Evolutionary conservation across 2,113 vertebrate genomes (phyloP), one percentile per base, ranked within the genome.

Genomic region (Nothobranchius kuhntae): DNA sequence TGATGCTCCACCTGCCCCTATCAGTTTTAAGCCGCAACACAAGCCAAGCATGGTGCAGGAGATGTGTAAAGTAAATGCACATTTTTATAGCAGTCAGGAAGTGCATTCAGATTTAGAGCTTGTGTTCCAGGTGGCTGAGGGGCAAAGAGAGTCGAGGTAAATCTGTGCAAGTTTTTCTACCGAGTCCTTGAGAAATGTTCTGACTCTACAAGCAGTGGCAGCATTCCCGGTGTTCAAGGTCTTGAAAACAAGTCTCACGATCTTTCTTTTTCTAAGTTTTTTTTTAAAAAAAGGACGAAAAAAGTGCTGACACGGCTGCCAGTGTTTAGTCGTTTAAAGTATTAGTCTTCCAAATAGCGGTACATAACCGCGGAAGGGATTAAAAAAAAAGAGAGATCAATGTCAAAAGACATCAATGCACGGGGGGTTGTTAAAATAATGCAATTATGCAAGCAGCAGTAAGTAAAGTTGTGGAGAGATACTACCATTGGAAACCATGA

Each of bases 141-240:
- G 38, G 50, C 53, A 30, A 40, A 63, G 51, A 45, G 21, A 12
- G 46, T 66, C 6, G 71, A 53, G 54, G 42, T 35, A 2, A 47
- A 60, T 68, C 69, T 82, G 74, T 67, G 80, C 45, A 58, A 84
- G 81, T 52, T 79, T 86, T 80, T 80, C 72, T 21, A 67, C 68
- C 46, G 64, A 80, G 78, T 79, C 87, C 89, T 91, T 88, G 85
- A 87, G 72, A 83, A 84, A 73, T 75, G 81, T 82, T 75, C 60
- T 74, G 60, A 45, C 82, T 82, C 57, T 52, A 59, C 47, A 61
- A 76, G 61, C 62, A 62, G 61, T 50, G 50, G 66, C 40, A 50
- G 75, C 74, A 72, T 81, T 86, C 79, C 65, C 72, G 73, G 60
- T 73, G 87, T 63, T 87, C 84, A 89, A 87, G 90, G 86, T 84